Evolutionary conservation across 1,140 invertebrate genomes (phyloP), one percentile per base, ranked within the genome.

Genomic region (Pogonus chalceus): DNA sequence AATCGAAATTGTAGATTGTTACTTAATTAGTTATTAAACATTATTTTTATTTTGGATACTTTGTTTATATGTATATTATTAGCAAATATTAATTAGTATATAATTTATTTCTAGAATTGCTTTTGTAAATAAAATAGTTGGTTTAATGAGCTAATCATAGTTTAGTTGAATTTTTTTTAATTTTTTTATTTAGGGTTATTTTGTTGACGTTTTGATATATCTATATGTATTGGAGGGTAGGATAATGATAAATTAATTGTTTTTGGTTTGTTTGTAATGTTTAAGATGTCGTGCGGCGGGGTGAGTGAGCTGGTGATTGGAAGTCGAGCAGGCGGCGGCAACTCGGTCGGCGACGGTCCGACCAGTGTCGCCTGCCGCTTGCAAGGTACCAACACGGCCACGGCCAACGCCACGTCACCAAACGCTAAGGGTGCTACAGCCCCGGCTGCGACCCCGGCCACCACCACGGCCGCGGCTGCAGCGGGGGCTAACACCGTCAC

Each of bases 211-310:
- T 31, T 4, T 31, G 26, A 31, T 31, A 14, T 14, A 31, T 14
- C 26, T 14, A 31, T 31, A 31, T 31, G 14, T 4, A 31, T 4
- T 31, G 14, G 4, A 14, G 4, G 4, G 4, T 31, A 14, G 26
- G 4, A 31, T 31, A 31, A 31, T 31, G 14, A 31, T 31, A 31
- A 31, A n/a, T n/a, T n/a, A n/a, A n/a, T n/a, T n/a, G n/a, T 31
- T 31, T 31, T 4, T 14, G 14, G 26, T 31, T 4, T 18, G 37
- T 43, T n/a, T n/a, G n/a, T n/a, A n/a, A 12, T 53, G 21, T 68
- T 68, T 49, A 58, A 70, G 68, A 70, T 70, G 68, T 69, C 68
- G 61, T 70, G 67, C 61, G 61, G 68, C 58, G 61, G 68, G 56
- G 60, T 70, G 56, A 68, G 64, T 64, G 67, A 70, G 59, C 60